A percentile compares a stretch with the other conserved stretches of the same genome.
Conservation (phyloP, 2,888 invertebrate species). For the Apamea monoglypha region DNA sequence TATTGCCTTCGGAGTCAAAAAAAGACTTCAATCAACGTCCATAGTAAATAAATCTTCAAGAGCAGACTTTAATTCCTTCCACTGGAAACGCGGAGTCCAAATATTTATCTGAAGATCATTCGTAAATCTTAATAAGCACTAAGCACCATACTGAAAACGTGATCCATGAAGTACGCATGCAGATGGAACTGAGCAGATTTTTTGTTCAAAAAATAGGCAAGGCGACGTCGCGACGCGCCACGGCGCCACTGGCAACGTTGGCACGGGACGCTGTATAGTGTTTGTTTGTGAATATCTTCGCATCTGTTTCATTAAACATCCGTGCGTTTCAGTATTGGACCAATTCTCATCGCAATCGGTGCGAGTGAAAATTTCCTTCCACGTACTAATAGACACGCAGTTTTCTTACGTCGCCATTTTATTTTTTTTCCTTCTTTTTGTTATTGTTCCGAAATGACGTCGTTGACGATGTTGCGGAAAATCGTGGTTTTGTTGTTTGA, state of each 20-base stretch:
- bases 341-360: constrained; percentile 84
- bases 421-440: constrained; percentile 54
- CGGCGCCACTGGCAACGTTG: constrained; percentile 85
- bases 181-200: constrained; percentile 60
- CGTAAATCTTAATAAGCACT: constrained; percentile 64
- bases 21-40: constrained; percentile 48
- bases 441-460: constrained; percentile 67
- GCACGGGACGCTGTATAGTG: constrained; percentile 81
- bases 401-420: constrained; percentile 79
- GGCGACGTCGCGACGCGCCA: constrained; percentile 78
- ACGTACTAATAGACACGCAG: constrained; percentile 70
- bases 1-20: constrained; percentile 43
- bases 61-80: constrained; percentile 49
- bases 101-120: constrained; percentile 68
- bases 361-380: constrained; percentile 78
- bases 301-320: constrained; percentile 88
- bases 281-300: constrained; percentile 88
- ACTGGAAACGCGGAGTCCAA: constrained; percentile 62
- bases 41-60: constrained; percentile 53
- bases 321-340: constrained; percentile 85
- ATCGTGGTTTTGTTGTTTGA: constrained; percentile 85
- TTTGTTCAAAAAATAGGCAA: constrained; percentile 81
- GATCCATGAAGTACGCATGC: constrained; percentile 24
- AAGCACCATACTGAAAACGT: constrained; percentile 48
- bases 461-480: constrained; percentile 82